A percentile compares a stretch with the other conserved stretches of the same genome.
Conservation (phyloP, 2,888 invertebrate species). For the Caenorhabditis drosophilae region DNA sequence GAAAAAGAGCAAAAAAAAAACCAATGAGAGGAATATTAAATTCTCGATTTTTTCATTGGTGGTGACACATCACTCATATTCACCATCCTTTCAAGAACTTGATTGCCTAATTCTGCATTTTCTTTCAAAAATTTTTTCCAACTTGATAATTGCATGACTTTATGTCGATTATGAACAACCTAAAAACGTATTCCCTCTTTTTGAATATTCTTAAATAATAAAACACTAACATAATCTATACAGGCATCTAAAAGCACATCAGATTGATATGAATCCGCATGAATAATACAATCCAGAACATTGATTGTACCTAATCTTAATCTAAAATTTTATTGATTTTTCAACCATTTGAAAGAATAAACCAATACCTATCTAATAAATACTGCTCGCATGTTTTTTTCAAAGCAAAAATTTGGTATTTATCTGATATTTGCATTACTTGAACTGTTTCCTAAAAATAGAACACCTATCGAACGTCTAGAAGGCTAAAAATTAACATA, state of each 20-base stretch:
- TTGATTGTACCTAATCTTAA: slow-evolving; percentile 50
- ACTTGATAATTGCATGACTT: slow-evolving; percentile 49
- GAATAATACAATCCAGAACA: slow-evolving; percentile 57
- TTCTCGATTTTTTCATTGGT: slow-evolving; percentile 45
- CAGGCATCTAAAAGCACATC: slow-evolving; percentile 58
- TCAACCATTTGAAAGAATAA: background rate
- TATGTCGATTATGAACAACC: slow-evolving; percentile 34
- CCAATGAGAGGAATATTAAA: too few relatives aligned
- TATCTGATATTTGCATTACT: slow-evolving; percentile 67
- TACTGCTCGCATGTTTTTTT: slow-evolving; percentile 64
- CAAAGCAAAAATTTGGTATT: slow-evolving; percentile 64
- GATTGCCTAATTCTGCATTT: slow-evolving; percentile 72
- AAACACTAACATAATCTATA: slow-evolving; percentile 46
- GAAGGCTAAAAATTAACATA: slow-evolving; percentile 1
- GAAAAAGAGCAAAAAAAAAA: too few relatives aligned
- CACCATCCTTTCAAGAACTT: slow-evolving; percentile 62
- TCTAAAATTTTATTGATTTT: background rate
- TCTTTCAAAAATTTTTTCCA: slow-evolving; percentile 89
- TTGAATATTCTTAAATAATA: background rate
- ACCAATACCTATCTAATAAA: slow-evolving; percentile 32
- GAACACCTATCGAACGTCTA: too few relatives aligned
- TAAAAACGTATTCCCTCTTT: slow-evolving; percentile 10
- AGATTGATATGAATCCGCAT: slow-evolving; percentile 63
- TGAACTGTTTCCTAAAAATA: slow-evolving; percentile 37
- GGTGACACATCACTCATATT: slow-evolving; percentile 42